Evolutionary conservation across 2,113 vertebrate genomes (phyloP), one percentile per base, ranked within the genome.

Genomic region (Oreochromis niloticus): DNA sequence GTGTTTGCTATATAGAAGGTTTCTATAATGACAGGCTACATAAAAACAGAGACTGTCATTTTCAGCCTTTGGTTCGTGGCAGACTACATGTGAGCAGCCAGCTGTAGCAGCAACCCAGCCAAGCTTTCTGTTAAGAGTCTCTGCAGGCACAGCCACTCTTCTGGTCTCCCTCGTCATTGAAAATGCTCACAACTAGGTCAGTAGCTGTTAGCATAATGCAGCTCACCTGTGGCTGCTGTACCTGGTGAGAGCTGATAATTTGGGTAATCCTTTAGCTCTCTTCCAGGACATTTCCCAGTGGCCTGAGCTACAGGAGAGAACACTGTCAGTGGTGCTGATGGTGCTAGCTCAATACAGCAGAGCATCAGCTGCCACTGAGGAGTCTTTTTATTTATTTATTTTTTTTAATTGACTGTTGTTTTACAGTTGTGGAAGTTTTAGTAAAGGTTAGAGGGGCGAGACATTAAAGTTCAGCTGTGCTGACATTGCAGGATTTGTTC

Each of bases 141-240:
- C 83, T 83, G 56, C 87, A 84, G 81, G 32, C 81, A 89, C 73
- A 39, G 50, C 43, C 46, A 57, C 73, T 78, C 27, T 78, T 78
- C 46, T 34, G 46, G 41, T 83, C 68, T 36, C 43, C 32, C 11
- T 50, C 61, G 16, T 87, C 59, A 78, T 78, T 84, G 22, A 56
- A 83, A 85, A 75, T 82, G n/a, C 82, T 84, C 39, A 73, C 80
- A 92, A 83, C 48, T 92, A 87, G 93, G 93, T 94, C 91, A 92
- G 87, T 50, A n/a, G 79, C 55, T 90, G 46, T 86, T 87, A 78
- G 73, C 46, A 80, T 90, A 89, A 86, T 84, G 83, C 83, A 87
- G 79, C 61, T 55, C 83, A 89, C 90, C 88, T 89, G 87, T 89
- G 81, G 84, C 85, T 73, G 85, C 78, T 43, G 81, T 78, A 87